Conservation (phyloP, 2,888 invertebrate species). For the Noctua janthe region DNA sequence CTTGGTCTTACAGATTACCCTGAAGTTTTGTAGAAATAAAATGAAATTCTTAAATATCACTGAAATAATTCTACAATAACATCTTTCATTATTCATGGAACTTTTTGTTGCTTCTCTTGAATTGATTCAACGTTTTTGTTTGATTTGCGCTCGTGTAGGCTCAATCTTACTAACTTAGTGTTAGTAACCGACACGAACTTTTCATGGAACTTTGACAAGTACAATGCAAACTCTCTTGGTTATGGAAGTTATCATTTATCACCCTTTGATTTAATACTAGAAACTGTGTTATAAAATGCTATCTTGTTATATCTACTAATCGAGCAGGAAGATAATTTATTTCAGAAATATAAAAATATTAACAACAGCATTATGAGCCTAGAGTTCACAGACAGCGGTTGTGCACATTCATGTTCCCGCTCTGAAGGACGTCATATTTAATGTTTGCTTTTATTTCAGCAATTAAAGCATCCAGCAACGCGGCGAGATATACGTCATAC, state of each 20-base stretch:
- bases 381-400: neutral
- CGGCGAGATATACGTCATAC: neutral
- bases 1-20: neutral
- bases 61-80: neutral
- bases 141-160: neutral
- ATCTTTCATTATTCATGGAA: neutral
- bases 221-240: neutral
- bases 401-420: neutral
- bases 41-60: neutral
- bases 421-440: neutral
- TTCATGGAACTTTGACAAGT: neutral
- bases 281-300: too few species aligned
- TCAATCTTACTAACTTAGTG: neutral
- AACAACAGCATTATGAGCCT: too few species aligned
- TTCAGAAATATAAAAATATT: neutral
- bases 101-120: neutral
- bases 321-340: neutral
- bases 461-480: neutral
- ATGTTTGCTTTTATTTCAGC: neutral
- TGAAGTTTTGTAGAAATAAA: neutral
- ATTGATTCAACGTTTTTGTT: neutral
- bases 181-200: too few species aligned
- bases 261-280: neutral
- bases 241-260: neutral
- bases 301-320: too few species aligned